Conservation (phyloP, 2,888 invertebrate species). For the Kryphioiulus occultus region DNA sequence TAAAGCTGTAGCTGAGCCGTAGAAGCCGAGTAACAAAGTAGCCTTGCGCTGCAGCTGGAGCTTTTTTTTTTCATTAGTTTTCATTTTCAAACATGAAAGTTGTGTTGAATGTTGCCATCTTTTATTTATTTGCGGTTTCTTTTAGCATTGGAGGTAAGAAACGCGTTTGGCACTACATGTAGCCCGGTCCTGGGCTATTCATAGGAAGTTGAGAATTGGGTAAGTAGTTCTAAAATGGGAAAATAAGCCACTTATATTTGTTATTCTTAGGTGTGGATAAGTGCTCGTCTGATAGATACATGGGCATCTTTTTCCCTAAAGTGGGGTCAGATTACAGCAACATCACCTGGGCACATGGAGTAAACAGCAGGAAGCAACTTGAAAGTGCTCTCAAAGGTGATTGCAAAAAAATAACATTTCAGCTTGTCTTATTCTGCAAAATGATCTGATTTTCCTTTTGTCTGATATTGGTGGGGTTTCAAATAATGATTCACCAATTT, state of each 20-base stretch:
- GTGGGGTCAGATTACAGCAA: constrained; percentile 72
- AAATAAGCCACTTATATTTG: neutral
- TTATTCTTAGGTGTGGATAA: neutral
- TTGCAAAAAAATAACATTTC: too few relatives aligned
- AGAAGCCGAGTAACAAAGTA: neutral
- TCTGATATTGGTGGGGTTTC: too few relatives aligned
- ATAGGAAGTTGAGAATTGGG: neutral
- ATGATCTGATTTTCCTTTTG: too few relatives aligned
- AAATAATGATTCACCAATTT: too few relatives aligned
- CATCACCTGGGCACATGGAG: constrained; percentile 85
- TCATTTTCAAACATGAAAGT: neutral
- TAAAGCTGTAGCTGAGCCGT: neutral
- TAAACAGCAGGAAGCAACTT: constrained; percentile 74
- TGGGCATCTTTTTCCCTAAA: constrained; percentile 63
- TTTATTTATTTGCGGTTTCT: neutral
- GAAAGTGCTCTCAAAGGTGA: constrained; percentile 66
- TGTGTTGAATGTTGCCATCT: neutral
- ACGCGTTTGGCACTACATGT: too few relatives aligned
- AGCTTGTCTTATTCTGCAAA: too few relatives aligned
- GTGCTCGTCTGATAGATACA: neutral
- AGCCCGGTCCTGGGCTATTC: too few relatives aligned
- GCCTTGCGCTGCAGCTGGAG: neutral
- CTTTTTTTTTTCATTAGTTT: neutral
- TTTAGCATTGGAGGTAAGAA: neutral
- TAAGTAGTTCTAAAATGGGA: too few relatives aligned